A percentile compares a stretch with the other conserved stretches of the same genome.
These are phyloP conservation scores for Huso huso DNA, from an alignment of 2,797 vertebrate genomes.

Conservation along the genomic window DNA sequence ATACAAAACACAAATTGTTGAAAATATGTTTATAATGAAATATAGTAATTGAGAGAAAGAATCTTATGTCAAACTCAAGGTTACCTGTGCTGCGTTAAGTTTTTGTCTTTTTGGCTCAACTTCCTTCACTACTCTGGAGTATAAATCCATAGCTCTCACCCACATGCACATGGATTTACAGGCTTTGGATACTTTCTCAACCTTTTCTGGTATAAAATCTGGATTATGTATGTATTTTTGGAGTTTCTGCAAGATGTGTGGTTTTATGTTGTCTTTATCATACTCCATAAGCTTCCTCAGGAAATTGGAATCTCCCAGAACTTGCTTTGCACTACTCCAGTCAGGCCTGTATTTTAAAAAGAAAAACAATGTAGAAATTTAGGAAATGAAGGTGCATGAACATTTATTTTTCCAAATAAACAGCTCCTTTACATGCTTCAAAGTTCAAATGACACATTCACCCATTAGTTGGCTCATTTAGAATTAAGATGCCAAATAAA, in stretches of 20 bases:
- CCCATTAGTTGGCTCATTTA: conserved; percentile 12
- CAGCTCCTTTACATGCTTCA: no score
- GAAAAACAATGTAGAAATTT: background rate
- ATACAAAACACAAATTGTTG: no score
- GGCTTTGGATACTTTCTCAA: conserved; percentile 73
- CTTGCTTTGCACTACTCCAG: conserved; percentile 70
- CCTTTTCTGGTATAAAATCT: conserved; percentile 74
- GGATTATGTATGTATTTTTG: conserved; percentile 72
- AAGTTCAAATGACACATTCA: background rate
- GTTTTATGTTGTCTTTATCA: conserved; percentile 75
- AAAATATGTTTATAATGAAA: background rate
- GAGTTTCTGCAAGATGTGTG: conserved; percentile 63
- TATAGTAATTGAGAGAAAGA: background rate
- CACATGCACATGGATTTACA: conserved; percentile 81
- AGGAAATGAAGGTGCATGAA: conserved; percentile 7
- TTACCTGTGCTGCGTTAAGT: conserved; percentile 63
- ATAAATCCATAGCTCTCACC: conserved; percentile 75
- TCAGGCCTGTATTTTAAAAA: conserved; percentile 53
- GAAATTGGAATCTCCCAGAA: conserved; percentile 71
- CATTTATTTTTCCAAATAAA: background rate
- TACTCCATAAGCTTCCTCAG: conserved; percentile 66
- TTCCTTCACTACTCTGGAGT: conserved; percentile 67
- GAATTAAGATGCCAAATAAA: background rate
- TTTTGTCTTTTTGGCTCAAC: conserved; percentile 72
- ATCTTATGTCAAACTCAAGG: background rate